Base-by-base conservation (phyloP, 2,888 invertebrate genomes). In the Bombyx huttoni region DNA sequence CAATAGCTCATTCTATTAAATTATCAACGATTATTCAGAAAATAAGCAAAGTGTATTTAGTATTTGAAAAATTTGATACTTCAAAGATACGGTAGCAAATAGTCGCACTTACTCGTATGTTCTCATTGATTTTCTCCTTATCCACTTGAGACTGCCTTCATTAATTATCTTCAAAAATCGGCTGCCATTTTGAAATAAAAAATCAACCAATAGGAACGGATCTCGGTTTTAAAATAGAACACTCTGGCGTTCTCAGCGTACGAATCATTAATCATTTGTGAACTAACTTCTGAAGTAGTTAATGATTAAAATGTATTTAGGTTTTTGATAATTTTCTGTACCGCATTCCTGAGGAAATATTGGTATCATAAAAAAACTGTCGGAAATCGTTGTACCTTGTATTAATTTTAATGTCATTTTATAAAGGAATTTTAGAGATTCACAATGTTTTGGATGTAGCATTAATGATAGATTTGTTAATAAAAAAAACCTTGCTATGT, bases 91-190 rank as follows among this genome's bases (percentile, higher is more conserved):
- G 63, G 82, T 76, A 82, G 81, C 78, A 64, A 72, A 73, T 68
- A 67, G 64, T 71, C 67, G 68, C 75, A 76, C 80, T 81, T 77
- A 76, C 67, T 64, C 51, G 63, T 59, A 62, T 65, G 64, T 66
- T 67, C 64, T 70, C 63, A 64, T 71, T 64, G 70, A 64, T 61
- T 53, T 63, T 66, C 68, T 73, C 63, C 62, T 74, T 78, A 80
- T 79, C 79, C 78, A 68, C 68, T 73, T 64, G 64, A 75, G 70
- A 75, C 70, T 62, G 64, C 62, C 62, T 66, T 75, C 81, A 84
- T 86, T 78, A 81, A 79, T 85, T 76, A 82, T 80, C 74, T 77
- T 79, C 75, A 70, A 79, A 81, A 75, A 75, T 82, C 69, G 75
- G 74, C 79, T 80, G 76, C 82, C 83, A 84, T 83, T 77, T 78